These are phyloP conservation scores for Euleptes europaea DNA, from an alignment of 2,113 vertebrate genomes.

Conservation along the genomic window DNA sequence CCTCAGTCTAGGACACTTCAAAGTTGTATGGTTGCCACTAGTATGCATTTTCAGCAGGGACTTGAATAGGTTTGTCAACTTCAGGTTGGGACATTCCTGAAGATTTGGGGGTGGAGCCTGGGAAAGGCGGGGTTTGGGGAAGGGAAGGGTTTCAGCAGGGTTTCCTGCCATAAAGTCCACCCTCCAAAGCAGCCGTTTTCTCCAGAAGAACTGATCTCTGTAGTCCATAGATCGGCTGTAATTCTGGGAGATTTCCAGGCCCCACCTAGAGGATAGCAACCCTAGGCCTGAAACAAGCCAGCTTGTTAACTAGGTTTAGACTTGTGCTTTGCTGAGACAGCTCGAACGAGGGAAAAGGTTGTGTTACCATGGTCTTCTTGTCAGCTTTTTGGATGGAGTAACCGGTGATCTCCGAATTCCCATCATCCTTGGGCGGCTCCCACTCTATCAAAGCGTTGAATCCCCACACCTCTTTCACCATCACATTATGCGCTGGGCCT, in stretches of 20 bases:
- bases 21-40: not conserved
- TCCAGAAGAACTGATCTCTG: too few relatives aligned
- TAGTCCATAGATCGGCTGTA: too few relatives aligned
- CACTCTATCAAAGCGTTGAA: slow-evolving; percentile 87
- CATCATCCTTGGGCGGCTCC: slow-evolving; percentile 86
- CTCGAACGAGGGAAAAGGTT: not conserved
- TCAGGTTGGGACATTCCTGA: too few relatives aligned
- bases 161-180: too few relatives aligned
- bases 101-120: too few relatives aligned
- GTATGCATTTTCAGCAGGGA: not conserved
- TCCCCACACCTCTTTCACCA: slow-evolving; percentile 89
- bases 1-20: not conserved
- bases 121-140: too few relatives aligned
- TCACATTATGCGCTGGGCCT: slow-evolving; percentile 76
- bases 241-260: too few relatives aligned
- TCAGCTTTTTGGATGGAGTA: slow-evolving; percentile 89
- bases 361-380: slow-evolving; percentile 85
- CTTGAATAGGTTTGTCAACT: too few relatives aligned
- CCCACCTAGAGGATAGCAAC: too few relatives aligned
- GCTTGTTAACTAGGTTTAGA: not conserved
- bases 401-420: slow-evolving; percentile 86
- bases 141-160: too few relatives aligned
- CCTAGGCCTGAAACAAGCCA: too few relatives aligned
- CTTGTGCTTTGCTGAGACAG: not conserved
- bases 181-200: too few relatives aligned